These are phyloP conservation scores for Drosophila tani DNA, from an alignment of 1,140 invertebrate genomes.

Conservation along the genomic window DNA sequence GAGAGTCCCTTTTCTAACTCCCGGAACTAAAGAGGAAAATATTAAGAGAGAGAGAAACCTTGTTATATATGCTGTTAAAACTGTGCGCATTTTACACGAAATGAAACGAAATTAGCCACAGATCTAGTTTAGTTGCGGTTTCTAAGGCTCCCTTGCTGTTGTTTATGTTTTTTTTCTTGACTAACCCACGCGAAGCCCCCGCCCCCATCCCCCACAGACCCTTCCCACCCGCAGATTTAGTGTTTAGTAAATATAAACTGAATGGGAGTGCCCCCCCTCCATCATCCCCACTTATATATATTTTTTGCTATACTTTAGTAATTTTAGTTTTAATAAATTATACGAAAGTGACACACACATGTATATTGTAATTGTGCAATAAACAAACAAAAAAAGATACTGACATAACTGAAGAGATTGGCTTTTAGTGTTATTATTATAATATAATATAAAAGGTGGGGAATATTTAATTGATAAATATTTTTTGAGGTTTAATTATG, in stretches of 20 bases:
- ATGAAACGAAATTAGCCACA: slow-evolving; percentile 51
- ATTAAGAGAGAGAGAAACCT: slow-evolving; percentile 37
- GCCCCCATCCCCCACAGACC: slow-evolving; percentile 7
- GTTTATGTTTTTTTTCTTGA: slow-evolving; percentile 75
- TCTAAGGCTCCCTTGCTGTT: slow-evolving; percentile 64
- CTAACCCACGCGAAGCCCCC: slow-evolving; percentile 45
- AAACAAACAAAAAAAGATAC: slow-evolving; percentile 76
- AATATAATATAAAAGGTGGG: too few species aligned
- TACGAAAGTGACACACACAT: slow-evolving; percentile 77
- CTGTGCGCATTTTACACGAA: slow-evolving; percentile 56
- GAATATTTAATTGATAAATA: too few species aligned
- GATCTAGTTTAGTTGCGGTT: slow-evolving; percentile 53
- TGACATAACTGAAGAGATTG: slow-evolving; percentile 58
- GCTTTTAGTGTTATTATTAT: too few species aligned
- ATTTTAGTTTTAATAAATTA: slow-evolving; percentile 79
- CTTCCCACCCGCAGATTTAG: slow-evolving; percentile 41
- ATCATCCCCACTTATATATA: slow-evolving; percentile 41
- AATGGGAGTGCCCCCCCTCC: slow-evolving; percentile 41
- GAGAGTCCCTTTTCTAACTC: slow-evolving; percentile 39
- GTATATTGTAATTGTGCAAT: slow-evolving; percentile 84
- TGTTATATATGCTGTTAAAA: slow-evolving; percentile 72
- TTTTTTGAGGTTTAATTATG: too few species aligned
- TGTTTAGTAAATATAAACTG: slow-evolving; percentile 40
- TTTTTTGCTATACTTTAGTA: slow-evolving; percentile 75
- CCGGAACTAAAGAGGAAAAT: slow-evolving; percentile 20